Evolutionary conservation across 1,140 invertebrate genomes (phyloP), one percentile per base, ranked within the genome.

Genomic region (Achroia grisella): DNA sequence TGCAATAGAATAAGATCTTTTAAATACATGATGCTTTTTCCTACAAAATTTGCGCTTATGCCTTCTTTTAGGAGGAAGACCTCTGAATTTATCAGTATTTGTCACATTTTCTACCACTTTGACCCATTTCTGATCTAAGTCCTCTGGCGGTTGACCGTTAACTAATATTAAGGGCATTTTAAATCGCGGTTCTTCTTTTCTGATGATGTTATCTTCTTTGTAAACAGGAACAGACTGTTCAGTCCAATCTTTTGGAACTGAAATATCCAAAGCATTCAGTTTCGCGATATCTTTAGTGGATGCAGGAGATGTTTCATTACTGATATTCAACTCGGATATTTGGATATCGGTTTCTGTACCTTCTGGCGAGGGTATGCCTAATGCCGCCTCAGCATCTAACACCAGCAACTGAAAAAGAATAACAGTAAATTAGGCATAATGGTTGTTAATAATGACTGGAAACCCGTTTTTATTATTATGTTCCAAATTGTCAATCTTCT

Each of bases 1-100:
- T 9, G 53, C 76, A 29, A 83, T 83, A 2, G 76, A 72, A 55
- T 80, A 83, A 0, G 79, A 83, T 53, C 79, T 70, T 65, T 83
- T 83, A 37, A 74, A 83, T 8, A 59, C 62, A 4, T 62, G 68
- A 48, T 78, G 54, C 6, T 67, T 62, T 36, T 64, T 70, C 28
- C 74, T 65, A 48, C 73, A 77, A 47, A 77, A 83, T 64, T 63
- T 83, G n/a, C 79, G 44, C 37, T 70, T 80, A 42, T 62, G 72
- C 29, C 67, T 71, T 48, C 65, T 65, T 27, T 68, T 62, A 0
- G 64, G 62, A 23, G 63, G 63, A 51, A 72, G 65, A n/a, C 56
- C 60, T 60, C 75, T 80, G 14, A 78, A 59, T 39, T 64, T 78
- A 10, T 83, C 78, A 48, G 51, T 77, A 30, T 64, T 68, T 4